These are phyloP conservation scores for Betta splendens DNA, from an alignment of 2,797 vertebrate species.

Conservation along the genomic window DNA sequence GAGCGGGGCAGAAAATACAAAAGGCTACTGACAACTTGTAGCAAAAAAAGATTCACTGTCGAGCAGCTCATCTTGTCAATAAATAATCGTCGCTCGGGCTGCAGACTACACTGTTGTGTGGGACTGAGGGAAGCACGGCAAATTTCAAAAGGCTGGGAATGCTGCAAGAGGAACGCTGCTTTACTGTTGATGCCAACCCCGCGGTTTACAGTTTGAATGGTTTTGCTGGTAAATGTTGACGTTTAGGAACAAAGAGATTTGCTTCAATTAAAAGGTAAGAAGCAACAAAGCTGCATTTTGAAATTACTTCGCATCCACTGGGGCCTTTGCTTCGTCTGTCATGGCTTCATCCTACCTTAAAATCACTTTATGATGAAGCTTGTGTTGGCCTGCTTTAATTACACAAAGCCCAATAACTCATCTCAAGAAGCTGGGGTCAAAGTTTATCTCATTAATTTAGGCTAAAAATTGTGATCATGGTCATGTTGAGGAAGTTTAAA, in stretches of 20 bases:
- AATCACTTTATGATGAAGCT: too few relatives aligned
- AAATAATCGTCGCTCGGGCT: constrained; percentile 33
- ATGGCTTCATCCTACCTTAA: too few relatives aligned
- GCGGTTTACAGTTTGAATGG: background rate
- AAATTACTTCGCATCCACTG: too few relatives aligned
- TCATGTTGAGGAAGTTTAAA: too few relatives aligned
- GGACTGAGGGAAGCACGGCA: constrained; percentile 25
- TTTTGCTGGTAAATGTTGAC: background rate
- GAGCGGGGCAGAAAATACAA: background rate
- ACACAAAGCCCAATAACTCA: too few relatives aligned
- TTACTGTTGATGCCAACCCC: background rate
- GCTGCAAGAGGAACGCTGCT: background rate
- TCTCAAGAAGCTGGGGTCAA: too few relatives aligned
- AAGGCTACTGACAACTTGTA: background rate
- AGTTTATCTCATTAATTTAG: too few relatives aligned
- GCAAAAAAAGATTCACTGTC: background rate
- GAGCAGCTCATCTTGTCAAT: constrained; percentile 7
- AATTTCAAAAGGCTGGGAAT: background rate
- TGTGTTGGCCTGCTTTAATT: too few relatives aligned
- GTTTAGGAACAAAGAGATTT: background rate
- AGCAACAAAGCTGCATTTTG: background rate
- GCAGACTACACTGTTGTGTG: constrained; percentile 4
- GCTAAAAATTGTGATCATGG: too few relatives aligned
- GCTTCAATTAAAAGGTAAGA: background rate
- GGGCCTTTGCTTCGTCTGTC: too few relatives aligned